A percentile compares a stretch with the other conserved stretches of the same genome.
Evolutionary conservation across 2,797 vertebrate species (phyloP).

Genomic region (Esox masquinongy): DNA sequence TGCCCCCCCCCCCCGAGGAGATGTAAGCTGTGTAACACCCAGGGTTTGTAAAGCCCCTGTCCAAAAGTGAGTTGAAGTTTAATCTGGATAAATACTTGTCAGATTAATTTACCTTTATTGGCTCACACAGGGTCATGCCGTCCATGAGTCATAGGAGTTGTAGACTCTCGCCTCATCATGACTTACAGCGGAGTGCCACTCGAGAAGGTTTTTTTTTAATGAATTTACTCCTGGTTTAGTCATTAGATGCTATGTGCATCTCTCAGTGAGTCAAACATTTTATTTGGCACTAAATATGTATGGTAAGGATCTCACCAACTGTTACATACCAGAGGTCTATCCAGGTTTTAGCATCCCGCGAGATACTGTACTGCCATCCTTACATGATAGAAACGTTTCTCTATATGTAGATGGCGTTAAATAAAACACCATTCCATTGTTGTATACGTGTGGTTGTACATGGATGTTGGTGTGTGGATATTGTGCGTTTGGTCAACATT

Average conservation of each 20-base stretch:
- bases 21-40: background rate
- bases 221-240: background rate
- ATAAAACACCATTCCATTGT: background rate
- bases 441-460: background rate
- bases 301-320: too few relatives aligned
- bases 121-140: background rate
- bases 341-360: background rate
- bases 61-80: background rate
- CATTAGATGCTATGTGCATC: background rate
- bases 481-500: background rate
- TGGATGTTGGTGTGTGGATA: background rate
- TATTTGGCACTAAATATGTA: background rate
- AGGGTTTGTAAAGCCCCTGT: background rate
- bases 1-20: background rate
- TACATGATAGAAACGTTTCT: background rate
- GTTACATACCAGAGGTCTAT: background rate
- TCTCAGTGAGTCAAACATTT: background rate
- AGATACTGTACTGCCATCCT: background rate
- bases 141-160: background rate
- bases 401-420: background rate
- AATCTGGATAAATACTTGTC: slow-evolving; percentile 9
- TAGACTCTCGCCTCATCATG: background rate
- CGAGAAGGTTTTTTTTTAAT: background rate
- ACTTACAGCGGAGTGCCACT: background rate
- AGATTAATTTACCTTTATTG: background rate